phyloP scores from a whole-genome alignment of 2,113 vertebrate genomes.

The Nothobranchius furzeri region DNA sequence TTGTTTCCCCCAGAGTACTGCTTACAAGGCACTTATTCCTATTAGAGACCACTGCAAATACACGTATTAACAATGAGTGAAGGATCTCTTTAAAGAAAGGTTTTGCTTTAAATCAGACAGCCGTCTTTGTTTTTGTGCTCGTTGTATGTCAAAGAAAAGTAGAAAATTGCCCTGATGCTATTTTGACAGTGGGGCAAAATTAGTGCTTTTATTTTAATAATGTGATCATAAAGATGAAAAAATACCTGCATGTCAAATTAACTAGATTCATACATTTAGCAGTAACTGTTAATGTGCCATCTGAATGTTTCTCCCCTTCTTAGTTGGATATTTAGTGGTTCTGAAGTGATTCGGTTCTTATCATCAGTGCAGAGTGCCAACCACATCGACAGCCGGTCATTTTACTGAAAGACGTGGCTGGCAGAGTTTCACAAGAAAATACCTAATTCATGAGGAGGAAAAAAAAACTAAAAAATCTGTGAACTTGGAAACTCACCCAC shows the following conservation, averaged over 20 bases:
- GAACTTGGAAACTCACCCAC: slow-evolving; percentile 32
- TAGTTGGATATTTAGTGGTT: not conserved
- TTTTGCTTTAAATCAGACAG: too few species aligned
- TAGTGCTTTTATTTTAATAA: not conserved
- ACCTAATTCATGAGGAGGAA: slow-evolving; percentile 24
- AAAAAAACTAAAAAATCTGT: slow-evolving; percentile 9
- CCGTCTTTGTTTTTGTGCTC: too few species aligned
- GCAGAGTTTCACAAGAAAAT: slow-evolving; percentile 12
- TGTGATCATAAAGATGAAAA: not conserved
- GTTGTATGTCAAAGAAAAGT: too few species aligned
- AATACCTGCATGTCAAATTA: too few species aligned
- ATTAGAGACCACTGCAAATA: too few species aligned
- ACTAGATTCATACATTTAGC: too few species aligned
- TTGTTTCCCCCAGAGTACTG: too few species aligned
- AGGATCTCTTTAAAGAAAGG: too few species aligned
- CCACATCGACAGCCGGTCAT: slow-evolving; percentile 27
- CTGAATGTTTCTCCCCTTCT: not conserved
- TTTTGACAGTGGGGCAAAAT: too few species aligned
- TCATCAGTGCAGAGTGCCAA: slow-evolving; percentile 10
- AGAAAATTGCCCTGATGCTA: too few species aligned
- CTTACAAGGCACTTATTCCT: too few species aligned
- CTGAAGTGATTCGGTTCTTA: slow-evolving; percentile 15
- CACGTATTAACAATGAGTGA: too few species aligned
- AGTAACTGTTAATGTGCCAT: not conserved
- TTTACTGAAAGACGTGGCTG: slow-evolving; percentile 19